Conservation (phyloP, 2,888 invertebrate genomes). For the Calameuta idolon region DNA sequence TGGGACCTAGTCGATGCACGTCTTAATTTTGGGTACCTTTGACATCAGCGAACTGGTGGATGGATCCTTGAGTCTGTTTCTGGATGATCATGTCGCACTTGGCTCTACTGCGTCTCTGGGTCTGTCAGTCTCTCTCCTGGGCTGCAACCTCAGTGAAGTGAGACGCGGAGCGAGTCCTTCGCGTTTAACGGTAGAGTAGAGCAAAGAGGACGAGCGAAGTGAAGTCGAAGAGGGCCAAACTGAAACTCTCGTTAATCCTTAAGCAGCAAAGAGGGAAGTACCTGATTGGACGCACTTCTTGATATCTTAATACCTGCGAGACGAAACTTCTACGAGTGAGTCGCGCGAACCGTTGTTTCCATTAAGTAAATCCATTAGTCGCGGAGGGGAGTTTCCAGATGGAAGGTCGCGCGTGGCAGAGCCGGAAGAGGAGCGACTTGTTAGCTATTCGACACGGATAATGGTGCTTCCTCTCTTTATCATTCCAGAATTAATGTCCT, state of each 20-base stretch:
- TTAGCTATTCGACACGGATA: not conserved
- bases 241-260: not conserved
- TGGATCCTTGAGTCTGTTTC: not conserved
- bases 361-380: not conserved
- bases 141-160: not conserved
- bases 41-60: not conserved
- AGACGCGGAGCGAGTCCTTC: not conserved
- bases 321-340: too few species aligned
- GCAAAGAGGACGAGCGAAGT: not conserved
- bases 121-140: too few species aligned
- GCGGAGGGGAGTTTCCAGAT: not conserved
- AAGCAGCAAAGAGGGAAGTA: not conserved
- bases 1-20: not conserved
- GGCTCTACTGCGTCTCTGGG: not conserved
- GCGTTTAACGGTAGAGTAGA: too few species aligned
- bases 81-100: not conserved
- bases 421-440: not conserved
- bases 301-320: not conserved
- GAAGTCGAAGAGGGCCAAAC: not conserved
- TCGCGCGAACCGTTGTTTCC: not conserved
- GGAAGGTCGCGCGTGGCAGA: not conserved
- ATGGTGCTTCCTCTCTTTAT: not conserved
- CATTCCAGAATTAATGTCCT: not conserved
- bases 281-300: not conserved
- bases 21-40: not conserved